These are phyloP conservation scores for Botia kubotai DNA, from an alignment of 2,797 vertebrate genomes.

Conservation along the genomic window DNA sequence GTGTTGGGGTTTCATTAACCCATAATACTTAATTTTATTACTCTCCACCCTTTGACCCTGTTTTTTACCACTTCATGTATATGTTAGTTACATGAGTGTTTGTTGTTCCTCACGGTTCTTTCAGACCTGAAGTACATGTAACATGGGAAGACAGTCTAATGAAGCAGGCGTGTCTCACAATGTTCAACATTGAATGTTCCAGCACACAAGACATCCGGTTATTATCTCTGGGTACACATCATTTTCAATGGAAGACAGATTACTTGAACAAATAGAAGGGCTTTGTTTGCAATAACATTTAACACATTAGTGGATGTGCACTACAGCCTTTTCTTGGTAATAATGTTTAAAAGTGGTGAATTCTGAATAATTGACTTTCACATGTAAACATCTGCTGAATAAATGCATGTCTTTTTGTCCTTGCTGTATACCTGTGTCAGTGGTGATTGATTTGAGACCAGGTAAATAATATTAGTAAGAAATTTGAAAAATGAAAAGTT, in stretches of 20 bases:
- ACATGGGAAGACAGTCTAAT: constrained; percentile 11
- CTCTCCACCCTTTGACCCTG: background rate
- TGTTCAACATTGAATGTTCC: constrained; percentile 12
- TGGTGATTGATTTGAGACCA: background rate
- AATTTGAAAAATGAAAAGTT: background rate
- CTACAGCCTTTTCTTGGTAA: too few relatives aligned
- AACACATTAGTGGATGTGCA: background rate
- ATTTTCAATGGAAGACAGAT: background rate
- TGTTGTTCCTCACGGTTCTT: background rate
- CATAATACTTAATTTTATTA: too few relatives aligned
- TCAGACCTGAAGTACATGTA: background rate
- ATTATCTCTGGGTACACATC: constrained; percentile 4
- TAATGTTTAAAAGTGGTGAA: background rate
- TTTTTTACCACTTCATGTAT: background rate
- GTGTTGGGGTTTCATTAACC: background rate
- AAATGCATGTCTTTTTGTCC: background rate
- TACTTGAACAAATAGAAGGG: background rate
- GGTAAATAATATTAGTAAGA: background rate
- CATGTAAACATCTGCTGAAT: background rate
- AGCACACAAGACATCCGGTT: constrained; percentile 13
- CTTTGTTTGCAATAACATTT: background rate
- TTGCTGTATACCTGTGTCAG: background rate
- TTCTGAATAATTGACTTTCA: background rate
- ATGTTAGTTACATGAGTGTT: background rate
- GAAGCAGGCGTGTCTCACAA: constrained; percentile 28